phyloP scores from a whole-genome alignment of 2,797 vertebrate species.

The Phataginus tetradactyla region DNA sequence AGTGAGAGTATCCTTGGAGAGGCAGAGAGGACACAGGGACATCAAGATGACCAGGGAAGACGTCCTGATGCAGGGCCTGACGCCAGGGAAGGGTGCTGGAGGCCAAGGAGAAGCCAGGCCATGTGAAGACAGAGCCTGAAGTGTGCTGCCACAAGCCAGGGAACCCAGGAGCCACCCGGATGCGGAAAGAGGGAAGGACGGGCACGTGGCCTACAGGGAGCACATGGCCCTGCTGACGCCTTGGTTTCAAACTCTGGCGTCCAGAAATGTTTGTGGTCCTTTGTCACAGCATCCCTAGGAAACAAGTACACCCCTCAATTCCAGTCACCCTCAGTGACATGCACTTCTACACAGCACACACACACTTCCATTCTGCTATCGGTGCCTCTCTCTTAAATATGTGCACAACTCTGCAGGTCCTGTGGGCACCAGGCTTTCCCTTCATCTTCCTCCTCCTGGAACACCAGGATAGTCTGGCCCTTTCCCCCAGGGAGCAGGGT shows the following conservation, averaged over 20 bases:
- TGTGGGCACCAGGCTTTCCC: background rate
- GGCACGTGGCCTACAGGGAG: background rate
- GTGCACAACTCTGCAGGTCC: background rate
- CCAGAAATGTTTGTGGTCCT: background rate
- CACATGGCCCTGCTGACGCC: background rate
- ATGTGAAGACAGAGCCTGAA: background rate
- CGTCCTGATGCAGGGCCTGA: no score
- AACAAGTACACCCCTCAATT: background rate
- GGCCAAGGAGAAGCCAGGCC: no score
- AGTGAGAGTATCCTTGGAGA: background rate
- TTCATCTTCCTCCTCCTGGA: background rate
- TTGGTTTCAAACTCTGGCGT: background rate
- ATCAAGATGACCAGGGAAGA: background rate
- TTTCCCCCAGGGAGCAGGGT: no score
- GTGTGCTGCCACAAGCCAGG: background rate
- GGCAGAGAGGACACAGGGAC: background rate
- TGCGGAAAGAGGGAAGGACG: background rate
- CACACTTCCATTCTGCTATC: background rate
- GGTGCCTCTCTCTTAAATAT: background rate
- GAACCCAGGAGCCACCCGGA: background rate
- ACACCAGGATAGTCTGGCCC: background rate
- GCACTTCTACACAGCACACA: accelerated
- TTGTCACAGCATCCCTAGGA: background rate
- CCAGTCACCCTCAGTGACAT: background rate
- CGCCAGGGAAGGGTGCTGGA: no score